Evolutionary conservation across 2,113 vertebrate species (phyloP).

Genomic region (Mola mola): DNA sequence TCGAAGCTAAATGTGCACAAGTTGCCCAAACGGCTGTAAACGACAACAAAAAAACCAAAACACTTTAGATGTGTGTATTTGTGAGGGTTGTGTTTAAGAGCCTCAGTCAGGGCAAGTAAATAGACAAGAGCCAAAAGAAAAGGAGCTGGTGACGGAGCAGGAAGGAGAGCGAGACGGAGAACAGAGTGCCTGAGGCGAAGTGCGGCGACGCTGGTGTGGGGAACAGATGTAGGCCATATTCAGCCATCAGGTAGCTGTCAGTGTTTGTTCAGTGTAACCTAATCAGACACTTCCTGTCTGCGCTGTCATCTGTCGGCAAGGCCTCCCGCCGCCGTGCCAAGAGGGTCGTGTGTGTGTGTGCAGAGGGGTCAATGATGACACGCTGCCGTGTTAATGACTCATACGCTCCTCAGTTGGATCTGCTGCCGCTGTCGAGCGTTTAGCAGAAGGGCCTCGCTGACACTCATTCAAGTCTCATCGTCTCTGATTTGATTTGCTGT

Average conservation of each 20-base stretch:
- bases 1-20: too few species aligned
- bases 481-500: too few species aligned
- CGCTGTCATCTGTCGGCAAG: constrained; percentile 75
- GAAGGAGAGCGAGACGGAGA: constrained; percentile 35
- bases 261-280: constrained; percentile 82
- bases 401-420: constrained; percentile 59
- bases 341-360: background rate
- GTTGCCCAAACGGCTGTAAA: too few species aligned
- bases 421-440: constrained; percentile 37
- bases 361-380: constrained; percentile 72
- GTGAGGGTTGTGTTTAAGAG: too few species aligned
- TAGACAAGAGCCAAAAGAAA: constrained; percentile 7
- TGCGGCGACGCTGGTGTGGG: constrained; percentile 51
- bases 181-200: constrained; percentile 34
- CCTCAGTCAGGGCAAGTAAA: too few species aligned
- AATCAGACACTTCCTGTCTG: constrained; percentile 82
- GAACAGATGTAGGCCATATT: constrained; percentile 75
- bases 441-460: too few species aligned
- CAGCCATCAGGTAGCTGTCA: constrained; percentile 77
- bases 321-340: constrained; percentile 62
- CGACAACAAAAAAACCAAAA: too few species aligned
- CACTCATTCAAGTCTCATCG: too few species aligned
- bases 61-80: too few species aligned
- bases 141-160: constrained; percentile 7
- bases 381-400: constrained; percentile 74